A percentile compares a stretch with the other conserved stretches of the same genome.
phyloP scores from a whole-genome alignment of 2,888 invertebrate genomes.

The Pogonocherus hispidulus region DNA sequence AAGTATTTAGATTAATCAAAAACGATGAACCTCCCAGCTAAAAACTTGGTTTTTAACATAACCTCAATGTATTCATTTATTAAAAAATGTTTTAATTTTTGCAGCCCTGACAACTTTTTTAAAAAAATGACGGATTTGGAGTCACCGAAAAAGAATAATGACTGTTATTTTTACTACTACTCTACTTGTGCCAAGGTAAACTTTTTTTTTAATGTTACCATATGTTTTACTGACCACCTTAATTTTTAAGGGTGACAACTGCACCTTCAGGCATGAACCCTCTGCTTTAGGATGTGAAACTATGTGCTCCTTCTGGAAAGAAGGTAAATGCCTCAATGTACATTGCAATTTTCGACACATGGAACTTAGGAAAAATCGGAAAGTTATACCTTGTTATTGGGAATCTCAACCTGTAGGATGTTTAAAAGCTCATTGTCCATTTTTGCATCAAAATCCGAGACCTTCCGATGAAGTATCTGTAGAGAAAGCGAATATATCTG shows the following conservation, averaged over 20 bases:
- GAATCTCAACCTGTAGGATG: slow-evolving; percentile 89
- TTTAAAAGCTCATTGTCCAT: slow-evolving; percentile 87
- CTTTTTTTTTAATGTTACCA: slow-evolving; percentile 37
- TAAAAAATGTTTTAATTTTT: slow-evolving; percentile 49
- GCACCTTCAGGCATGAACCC: slow-evolving; percentile 88
- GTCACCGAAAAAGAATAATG: slow-evolving; percentile 82
- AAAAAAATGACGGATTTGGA: slow-evolving; percentile 73
- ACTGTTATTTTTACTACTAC: slow-evolving; percentile 92
- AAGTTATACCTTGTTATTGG: slow-evolving; percentile 89
- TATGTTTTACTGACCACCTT: slow-evolving; percentile 39
- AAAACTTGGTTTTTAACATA: slow-evolving; percentile 48
- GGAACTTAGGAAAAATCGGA: slow-evolving; percentile 87
- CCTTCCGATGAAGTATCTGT: slow-evolving; percentile 52
- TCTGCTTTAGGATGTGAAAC: slow-evolving; percentile 86
- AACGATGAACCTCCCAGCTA: too few relatives aligned
- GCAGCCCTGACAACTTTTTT: slow-evolving; percentile 69
- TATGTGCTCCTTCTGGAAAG: slow-evolving; percentile 86
- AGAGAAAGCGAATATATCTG: slow-evolving; percentile 41
- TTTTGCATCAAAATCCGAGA: slow-evolving; percentile 76
- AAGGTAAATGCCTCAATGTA: slow-evolving; percentile 83
- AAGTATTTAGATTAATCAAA: too few relatives aligned
- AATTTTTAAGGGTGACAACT: slow-evolving; percentile 78
- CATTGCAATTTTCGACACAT: slow-evolving; percentile 88
- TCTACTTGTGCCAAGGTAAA: slow-evolving; percentile 88
- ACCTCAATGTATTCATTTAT: slow-evolving; percentile 49